Base-by-base conservation (phyloP, 2,797 vertebrate genomes). In the Melanogrammus aeglefinus region DNA sequence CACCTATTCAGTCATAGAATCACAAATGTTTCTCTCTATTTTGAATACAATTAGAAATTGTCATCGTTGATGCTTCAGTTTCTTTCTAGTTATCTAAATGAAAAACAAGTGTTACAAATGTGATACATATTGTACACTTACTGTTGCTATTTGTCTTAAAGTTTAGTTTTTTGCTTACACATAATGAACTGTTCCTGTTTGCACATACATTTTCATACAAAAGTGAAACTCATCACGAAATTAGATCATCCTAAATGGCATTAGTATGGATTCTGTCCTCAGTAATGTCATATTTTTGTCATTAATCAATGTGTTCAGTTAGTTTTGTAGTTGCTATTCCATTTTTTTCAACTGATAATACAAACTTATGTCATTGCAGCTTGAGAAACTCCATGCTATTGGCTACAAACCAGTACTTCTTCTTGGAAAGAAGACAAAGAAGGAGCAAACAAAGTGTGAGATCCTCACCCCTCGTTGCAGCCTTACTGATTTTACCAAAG, bases 381-480 rank as follows among this genome's bases (percentile, higher is more conserved):
- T 66, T 66, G 57, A 66, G 57, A 66, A 66, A 66, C 57, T 66
- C 57, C 57, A 66, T 66, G 57, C 57, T 4, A 5, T 66, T 66
- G 57, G 57, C 18, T 66, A 18, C 57, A 66, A 66, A 16, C 57
- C 57, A 66, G 6, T 66, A 16, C n/a, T 66, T 9, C 57, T 66
- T 66, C 57, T 66, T 7, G 57, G 57, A 4, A 66, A 66, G 57
- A 16, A 66, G 6, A 18, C 57, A 9, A 66, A 66, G n/a, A 66
- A 66, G 57, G n/a, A n/a, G n/a, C n/a, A n/a, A n/a, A n/a, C n/a
- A n/a, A 66, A 66, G 57, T 66, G 57, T 66, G 57, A 66, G 12
- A 66, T 66, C 6, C 12, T 66, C 13, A 66, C 57, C 57, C 57
- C 6, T 66, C 12, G n/a, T 14, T 66, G 57, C 57, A 66, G 10